A percentile compares a stretch with the other conserved stretches of the same genome.
Evolutionary conservation across 2,113 vertebrate genomes (phyloP).

Genomic region (Neogale vison): DNA sequence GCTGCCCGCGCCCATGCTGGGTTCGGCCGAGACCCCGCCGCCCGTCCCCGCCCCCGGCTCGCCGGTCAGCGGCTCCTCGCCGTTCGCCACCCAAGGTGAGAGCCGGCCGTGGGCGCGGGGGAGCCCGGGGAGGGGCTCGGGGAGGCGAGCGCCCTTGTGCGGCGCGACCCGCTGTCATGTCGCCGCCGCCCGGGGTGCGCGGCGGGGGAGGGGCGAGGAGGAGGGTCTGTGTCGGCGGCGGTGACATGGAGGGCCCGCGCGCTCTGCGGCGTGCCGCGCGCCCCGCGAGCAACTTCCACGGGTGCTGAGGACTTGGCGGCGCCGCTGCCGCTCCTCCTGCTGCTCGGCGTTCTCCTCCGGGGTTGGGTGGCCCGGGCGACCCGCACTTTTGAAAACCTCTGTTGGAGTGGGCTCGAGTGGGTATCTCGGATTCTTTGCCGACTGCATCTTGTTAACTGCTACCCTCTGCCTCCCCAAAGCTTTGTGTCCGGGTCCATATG

Average conservation of each 20-base stretch:
- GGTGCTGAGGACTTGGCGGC: background rate
- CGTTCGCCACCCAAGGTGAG: conserved; percentile 85
- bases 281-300: conserved; percentile 35
- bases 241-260: conserved; percentile 47
- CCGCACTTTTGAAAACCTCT: background rate
- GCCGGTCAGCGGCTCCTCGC: conserved; percentile 75
- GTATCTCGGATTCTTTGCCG: background rate
- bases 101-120: background rate
- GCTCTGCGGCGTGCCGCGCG: background rate
- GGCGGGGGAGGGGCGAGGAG: conserved; percentile 35
- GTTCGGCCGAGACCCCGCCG: conserved; percentile 74
- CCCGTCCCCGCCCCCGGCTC: conserved; percentile 69
- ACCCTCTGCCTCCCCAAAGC: background rate
- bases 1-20: conserved; percentile 84
- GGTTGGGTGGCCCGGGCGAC: background rate
- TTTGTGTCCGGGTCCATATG: conserved; percentile 61
- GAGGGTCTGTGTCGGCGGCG: conserved; percentile 22
- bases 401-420: background rate
- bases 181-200: conserved; percentile 45
- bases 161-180: conserved; percentile 55
- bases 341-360: fast-evolving
- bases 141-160: background rate
- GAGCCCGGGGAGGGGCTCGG: background rate
- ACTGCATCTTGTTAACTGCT: background rate
- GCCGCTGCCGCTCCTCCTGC: background rate